Conservation (phyloP, 92 coral and sea anemone species). For the Zoanthus sansibaricus region DNA sequence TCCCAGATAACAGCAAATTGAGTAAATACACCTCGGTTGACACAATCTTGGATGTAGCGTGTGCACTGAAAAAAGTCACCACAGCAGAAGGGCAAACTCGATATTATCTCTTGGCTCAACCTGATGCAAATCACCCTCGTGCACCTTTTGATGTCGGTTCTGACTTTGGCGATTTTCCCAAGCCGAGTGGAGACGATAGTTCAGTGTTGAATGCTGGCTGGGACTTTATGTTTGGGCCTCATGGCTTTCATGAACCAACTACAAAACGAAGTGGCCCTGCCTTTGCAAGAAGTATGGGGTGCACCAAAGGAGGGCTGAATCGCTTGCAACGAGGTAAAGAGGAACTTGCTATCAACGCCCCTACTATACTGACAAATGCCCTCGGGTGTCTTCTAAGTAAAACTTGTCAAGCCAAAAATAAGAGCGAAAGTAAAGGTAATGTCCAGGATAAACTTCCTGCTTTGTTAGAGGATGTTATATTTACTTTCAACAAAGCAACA, state of each 20-base stretch:
- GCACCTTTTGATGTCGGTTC: constrained; percentile 16
- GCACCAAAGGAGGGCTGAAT: not conserved
- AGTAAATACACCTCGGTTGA: not conserved
- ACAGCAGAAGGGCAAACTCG: not conserved
- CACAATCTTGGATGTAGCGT: not conserved
- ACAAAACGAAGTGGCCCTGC: constrained; percentile 22
- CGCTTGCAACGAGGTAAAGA: not conserved
- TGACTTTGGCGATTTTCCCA: not conserved
- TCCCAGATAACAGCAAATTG: not conserved
- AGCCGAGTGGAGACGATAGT: not conserved
- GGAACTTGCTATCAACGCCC: not conserved
- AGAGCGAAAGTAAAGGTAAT: not conserved
- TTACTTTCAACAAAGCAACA: not conserved
- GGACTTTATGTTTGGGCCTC: not conserved
- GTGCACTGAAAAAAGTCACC: not conserved
- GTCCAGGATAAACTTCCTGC: not conserved
- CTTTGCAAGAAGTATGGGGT: constrained; percentile 18
- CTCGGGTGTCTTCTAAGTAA: not conserved
- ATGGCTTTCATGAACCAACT: constrained; percentile 24
- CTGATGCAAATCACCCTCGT: constrained; percentile 20
- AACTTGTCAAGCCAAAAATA: too few relatives aligned
- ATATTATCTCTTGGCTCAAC: constrained; percentile 15
- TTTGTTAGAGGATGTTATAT: not conserved
- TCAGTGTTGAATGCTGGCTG: not conserved
- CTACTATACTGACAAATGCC: not conserved